These are phyloP conservation scores for Limnephilus marmoratus DNA, from an alignment of 2,888 invertebrate species.

Conservation along the genomic window DNA sequence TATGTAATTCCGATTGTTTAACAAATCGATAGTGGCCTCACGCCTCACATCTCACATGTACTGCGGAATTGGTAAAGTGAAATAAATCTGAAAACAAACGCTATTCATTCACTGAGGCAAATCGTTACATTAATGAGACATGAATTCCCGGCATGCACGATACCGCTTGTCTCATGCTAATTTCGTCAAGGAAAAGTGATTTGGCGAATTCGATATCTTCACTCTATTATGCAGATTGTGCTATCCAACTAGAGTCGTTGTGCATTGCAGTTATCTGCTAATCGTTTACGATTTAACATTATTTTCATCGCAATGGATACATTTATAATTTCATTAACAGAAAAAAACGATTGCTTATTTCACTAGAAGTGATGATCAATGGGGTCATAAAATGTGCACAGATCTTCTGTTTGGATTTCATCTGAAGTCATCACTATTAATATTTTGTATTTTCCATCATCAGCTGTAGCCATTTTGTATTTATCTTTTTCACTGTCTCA, in stretches of 20 bases:
- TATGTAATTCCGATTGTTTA: slow-evolving; percentile 19
- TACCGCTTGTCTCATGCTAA: slow-evolving; percentile 36
- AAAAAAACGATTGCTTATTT: no score
- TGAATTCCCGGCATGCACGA: slow-evolving; percentile 43
- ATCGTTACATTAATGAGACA: slow-evolving; percentile 42
- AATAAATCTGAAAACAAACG: slow-evolving; percentile 31
- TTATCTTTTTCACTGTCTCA: no score
- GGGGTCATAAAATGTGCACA: no score
- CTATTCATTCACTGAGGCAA: slow-evolving; percentile 33
- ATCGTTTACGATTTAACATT: background rate
- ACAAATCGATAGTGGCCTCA: slow-evolving; percentile 1
- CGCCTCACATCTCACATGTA: no score
- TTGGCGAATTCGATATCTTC: slow-evolving; percentile 6
- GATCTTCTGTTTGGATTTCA: no score
- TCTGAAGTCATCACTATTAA: no score
- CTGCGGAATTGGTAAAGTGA: background rate
- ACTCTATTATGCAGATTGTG: background rate
- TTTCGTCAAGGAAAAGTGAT: slow-evolving; percentile 31
- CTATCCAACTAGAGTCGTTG: background rate
- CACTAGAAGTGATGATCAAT: no score
- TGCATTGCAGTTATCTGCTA: background rate
- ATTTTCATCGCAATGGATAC: no score
- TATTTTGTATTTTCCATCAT: no score
- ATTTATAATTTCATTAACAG: no score
- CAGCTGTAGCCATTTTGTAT: no score